Evolutionary conservation across 1,140 invertebrate genomes (phyloP).

Genomic region (Stegodyphus mimosarum): DNA sequence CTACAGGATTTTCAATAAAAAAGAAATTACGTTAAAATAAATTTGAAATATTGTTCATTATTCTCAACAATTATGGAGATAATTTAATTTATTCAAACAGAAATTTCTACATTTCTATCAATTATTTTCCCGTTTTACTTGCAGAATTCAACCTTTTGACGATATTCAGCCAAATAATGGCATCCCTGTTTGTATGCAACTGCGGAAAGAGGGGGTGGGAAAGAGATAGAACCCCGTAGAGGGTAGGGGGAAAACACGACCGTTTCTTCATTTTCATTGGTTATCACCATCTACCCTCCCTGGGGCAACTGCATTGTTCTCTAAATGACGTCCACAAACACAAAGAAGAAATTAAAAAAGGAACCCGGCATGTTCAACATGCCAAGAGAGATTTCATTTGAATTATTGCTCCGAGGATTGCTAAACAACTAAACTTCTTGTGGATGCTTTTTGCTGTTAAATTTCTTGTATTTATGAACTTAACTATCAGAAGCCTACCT

Average conservation of each 20-base stretch:
- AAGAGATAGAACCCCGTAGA: constrained; percentile 16
- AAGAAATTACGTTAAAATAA: too few species aligned
- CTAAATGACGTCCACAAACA: constrained; percentile 33
- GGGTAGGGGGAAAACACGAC: not conserved
- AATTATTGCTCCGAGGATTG: not conserved
- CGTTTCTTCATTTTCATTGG: constrained; percentile 41
- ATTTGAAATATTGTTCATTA: too few species aligned
- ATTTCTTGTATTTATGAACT: constrained; percentile 1
- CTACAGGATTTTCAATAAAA: too few species aligned
- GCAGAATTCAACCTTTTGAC: not conserved
- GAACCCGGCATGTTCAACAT: not conserved
- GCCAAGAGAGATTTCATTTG: not conserved
- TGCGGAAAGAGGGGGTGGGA: constrained; percentile 1
- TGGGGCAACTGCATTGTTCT: constrained; percentile 29
- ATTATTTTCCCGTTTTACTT: too few species aligned
- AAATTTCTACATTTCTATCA: too few species aligned
- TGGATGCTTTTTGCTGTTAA: not conserved
- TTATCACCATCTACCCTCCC: constrained; percentile 17
- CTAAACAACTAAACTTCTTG: not conserved
- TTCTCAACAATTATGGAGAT: too few species aligned
- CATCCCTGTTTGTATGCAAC: not conserved
- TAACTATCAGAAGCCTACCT: not conserved
- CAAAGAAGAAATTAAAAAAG: constrained; percentile 4
- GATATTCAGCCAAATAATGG: constrained; percentile 8
- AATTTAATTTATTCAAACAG: too few species aligned